Percentiles rank a stretch among this genome's conserved stretches.
Conservation (phyloP, 2,888 invertebrate genomes). For the Heliconius hortense region DNA sequence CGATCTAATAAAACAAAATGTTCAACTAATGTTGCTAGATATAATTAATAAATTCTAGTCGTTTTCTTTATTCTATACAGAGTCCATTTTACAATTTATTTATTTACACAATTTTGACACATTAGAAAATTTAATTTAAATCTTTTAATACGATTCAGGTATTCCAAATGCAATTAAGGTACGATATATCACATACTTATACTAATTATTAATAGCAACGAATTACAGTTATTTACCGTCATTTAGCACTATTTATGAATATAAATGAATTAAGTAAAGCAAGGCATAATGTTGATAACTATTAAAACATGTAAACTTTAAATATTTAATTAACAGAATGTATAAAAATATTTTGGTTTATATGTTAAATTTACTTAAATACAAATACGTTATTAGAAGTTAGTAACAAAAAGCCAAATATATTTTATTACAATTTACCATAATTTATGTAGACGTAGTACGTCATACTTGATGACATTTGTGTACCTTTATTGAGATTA, state of each 20-base stretch:
- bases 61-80: neutral
- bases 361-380: neutral
- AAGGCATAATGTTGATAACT: neutral
- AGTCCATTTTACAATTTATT: neutral
- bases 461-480: neutral
- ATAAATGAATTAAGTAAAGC: neutral
- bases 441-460: neutral
- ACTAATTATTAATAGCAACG: neutral
- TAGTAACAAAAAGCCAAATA: too few species aligned
- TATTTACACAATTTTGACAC: slow-evolving; percentile 11
- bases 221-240: neutral
- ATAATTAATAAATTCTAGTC: neutral
- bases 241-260: neutral
- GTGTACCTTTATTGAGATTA: neutral
- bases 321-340: neutral
- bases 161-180: slow-evolving; percentile 34
- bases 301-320: neutral
- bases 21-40: neutral
- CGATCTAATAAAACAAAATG: too few species aligned
- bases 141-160: slow-evolving; percentile 15
- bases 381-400: too few species aligned
- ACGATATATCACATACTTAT: slow-evolving; percentile 37
- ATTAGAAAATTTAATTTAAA: neutral
- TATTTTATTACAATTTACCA: neutral
- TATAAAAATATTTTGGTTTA: neutral